These are phyloP conservation scores for Muricea muricata DNA, from an alignment of 92 coral and sea anemone species.

Conservation along the genomic window DNA sequence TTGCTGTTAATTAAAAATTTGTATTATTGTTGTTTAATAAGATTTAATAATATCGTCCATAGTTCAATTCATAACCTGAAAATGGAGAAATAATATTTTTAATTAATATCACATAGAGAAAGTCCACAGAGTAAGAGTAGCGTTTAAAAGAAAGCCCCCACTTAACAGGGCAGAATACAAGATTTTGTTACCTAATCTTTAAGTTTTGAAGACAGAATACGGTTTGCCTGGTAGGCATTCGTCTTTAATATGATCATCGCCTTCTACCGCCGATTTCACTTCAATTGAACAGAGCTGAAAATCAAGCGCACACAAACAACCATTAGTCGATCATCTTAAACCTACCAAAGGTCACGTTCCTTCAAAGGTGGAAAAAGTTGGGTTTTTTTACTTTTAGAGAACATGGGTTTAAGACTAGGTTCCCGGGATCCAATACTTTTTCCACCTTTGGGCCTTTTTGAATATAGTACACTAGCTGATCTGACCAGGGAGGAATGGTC, in stretches of 20 bases:
- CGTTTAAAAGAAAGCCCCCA: background rate
- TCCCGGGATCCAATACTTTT: too few relatives aligned
- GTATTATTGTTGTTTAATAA: background rate
- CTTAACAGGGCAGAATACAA: background rate
- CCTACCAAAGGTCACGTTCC: background rate
- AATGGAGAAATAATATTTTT: background rate
- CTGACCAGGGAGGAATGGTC: too few relatives aligned
- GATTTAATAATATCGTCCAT: background rate
- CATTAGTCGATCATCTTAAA: background rate
- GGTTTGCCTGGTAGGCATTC: slow-evolving; percentile 99
- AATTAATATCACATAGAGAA: background rate
- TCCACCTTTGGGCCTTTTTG: too few relatives aligned
- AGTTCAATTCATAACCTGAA: background rate
- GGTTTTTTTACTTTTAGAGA: too few relatives aligned
- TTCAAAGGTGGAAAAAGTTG: too few relatives aligned
- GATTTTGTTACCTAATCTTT: slow-evolving; percentile 41
- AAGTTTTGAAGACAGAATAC: slow-evolving; percentile 76
- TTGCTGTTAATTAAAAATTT: background rate
- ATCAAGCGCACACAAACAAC: background rate
- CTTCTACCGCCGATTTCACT: slow-evolving; percentile 85
- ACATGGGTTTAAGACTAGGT: too few relatives aligned
- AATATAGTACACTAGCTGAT: too few relatives aligned
- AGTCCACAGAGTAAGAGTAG: background rate
- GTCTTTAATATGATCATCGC: slow-evolving; percentile 84
- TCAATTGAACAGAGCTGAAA: slow-evolving; percentile 75